Percentiles rank a stretch among this genome's conserved stretches.
Evolutionary conservation across 2,797 vertebrate genomes (phyloP).

Genomic region (Leuciscus waleckii): DNA sequence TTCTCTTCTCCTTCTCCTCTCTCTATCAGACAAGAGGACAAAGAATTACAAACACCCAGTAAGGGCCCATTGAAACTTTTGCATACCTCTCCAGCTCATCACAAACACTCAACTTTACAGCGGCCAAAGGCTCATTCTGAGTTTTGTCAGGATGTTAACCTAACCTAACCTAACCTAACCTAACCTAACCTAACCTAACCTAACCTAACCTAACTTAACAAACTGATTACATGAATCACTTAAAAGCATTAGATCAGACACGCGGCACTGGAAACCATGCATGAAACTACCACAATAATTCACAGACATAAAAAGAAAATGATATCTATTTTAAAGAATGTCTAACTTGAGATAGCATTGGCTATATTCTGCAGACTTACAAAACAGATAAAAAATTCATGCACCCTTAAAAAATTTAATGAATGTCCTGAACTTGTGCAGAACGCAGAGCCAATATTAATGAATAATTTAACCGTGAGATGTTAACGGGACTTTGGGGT

Average conservation of each 20-base stretch:
- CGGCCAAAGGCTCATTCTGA: constrained; percentile 41
- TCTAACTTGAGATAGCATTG: neutral
- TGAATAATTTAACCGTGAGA: constrained; percentile 75
- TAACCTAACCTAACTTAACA: neutral
- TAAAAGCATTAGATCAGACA: neutral
- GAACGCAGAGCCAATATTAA: constrained; percentile 66
- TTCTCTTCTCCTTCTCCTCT: neutral
- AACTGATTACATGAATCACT: constrained; percentile 38
- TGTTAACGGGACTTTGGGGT: constrained; percentile 64
- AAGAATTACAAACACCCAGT: constrained; percentile 16
- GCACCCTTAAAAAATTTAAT: constrained; percentile 79
- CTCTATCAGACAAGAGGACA: neutral
- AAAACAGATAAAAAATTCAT: constrained; percentile 79
- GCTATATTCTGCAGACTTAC: constrained; percentile 71
- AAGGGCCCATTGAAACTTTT: constrained; percentile 13
- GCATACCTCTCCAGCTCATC: constrained; percentile 27
- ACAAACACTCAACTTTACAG: constrained; percentile 45
- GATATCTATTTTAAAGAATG: neutral
- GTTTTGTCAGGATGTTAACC: constrained; percentile 34
- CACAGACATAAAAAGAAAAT: neutral
- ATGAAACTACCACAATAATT: neutral
- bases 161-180: neutral
- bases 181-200: neutral
- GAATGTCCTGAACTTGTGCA: constrained; percentile 77
- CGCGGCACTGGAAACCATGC: neutral